Evolutionary conservation across 1,140 invertebrate genomes (phyloP).

Genomic region (Drosophila azteca): DNA sequence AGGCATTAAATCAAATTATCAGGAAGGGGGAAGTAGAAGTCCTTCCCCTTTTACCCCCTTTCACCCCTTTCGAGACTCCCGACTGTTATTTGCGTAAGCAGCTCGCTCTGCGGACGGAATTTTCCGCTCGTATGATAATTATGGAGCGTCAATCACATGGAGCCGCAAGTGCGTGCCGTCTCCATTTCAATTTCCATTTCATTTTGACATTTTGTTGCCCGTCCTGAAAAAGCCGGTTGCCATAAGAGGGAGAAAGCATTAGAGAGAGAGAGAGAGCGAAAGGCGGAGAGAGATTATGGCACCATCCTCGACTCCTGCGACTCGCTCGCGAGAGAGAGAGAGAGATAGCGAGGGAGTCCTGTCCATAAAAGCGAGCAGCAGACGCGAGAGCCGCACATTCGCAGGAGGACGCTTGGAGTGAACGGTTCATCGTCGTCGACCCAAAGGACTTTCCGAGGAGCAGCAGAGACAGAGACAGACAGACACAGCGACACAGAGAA

Average conservation of each 20-base stretch:
- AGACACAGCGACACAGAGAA: neutral
- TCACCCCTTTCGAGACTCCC: neutral
- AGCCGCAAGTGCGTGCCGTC: constrained; percentile 15
- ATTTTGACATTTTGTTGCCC: constrained; percentile 44
- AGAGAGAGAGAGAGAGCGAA: neutral
- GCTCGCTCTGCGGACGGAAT: constrained; percentile 41
- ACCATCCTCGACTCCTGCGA: constrained; percentile 40
- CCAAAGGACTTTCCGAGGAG: constrained; percentile 21
- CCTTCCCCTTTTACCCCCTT: too few relatives aligned
- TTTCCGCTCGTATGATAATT: constrained; percentile 70
- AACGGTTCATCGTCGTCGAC: constrained; percentile 31
- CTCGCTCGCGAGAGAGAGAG: neutral
- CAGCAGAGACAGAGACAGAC: neutral
- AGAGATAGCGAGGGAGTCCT: neutral
- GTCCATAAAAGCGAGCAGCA: constrained; percentile 50
- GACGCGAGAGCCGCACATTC: constrained; percentile 53
- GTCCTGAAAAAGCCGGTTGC: constrained; percentile 31
- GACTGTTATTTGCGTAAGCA: constrained; percentile 12
- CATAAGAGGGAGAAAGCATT: neutral
- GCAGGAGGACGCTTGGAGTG: constrained; percentile 59
- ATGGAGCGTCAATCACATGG: constrained; percentile 53
- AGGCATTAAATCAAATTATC: constrained; percentile 43
- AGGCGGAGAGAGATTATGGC: constrained; percentile 41
- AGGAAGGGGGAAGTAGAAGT: neutral
- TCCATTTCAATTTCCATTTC: constrained; percentile 49